Base-by-base conservation (phyloP, 2,113 vertebrate genomes). In the Marcusenius ussheri region DNA sequence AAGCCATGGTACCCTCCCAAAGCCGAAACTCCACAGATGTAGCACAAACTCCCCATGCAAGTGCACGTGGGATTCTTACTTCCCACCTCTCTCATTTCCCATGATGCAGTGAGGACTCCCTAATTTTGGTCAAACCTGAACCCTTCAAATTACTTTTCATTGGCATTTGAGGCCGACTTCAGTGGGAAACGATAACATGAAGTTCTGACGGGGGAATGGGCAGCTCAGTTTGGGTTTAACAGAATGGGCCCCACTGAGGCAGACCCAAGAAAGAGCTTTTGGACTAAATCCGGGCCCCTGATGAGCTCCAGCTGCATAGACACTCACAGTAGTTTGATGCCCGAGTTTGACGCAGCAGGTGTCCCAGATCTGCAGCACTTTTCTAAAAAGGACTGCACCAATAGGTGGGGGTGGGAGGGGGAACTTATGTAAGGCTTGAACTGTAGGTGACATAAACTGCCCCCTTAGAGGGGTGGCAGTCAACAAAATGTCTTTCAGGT, bases 221-320 rank as follows among this genome's bases (percentile, higher is more conserved):
- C 8, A 17, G 0, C 70, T 35, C 35, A 35, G 70, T 9, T 88
- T 21, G 87, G 91, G 47, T 50, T 80, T 47, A 91, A 93, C 88
- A 88, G 89, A 92, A 92, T 91, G 66, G 90, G 92, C 74, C 91
- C 93, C 94, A 91, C 91, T 87, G 86, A 91, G 91, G 91, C 91
- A 92, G 83, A 90, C 90, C 90, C 88, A 90, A 87, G 91, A 91
- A 49, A 19, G 89, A 66, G 15, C 66, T 42, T 45, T 88, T 27
- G 74, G 93, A 95, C 94, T 93, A 93, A 80, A 93, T 90, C 93
- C 89, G 88, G 91, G 92, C 94, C 94, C 93, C 90, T 94, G 94
- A 94, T 87, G 88, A 56, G 24, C 91, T 91, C 90, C 94, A 94
- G 93, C 94, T 94, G 94, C 91, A 91, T 24, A 88, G 91, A 88